phyloP scores from a whole-genome alignment of 2,113 vertebrate species.

The Mesembrinibis cayennensis region DNA sequence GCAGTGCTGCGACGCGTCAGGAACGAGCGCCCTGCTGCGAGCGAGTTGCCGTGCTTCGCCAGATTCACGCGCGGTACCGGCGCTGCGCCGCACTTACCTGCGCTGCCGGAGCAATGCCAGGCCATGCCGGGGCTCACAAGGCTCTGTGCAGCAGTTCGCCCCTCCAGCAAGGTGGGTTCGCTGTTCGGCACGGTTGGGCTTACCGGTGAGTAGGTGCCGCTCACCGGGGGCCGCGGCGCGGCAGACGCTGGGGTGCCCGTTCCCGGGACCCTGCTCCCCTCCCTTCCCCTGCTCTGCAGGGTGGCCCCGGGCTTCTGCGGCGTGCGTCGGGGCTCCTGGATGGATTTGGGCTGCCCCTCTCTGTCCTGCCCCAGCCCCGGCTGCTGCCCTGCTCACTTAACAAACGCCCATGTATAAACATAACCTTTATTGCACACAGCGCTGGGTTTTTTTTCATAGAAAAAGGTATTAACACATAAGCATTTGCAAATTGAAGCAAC shows the following conservation, averaged over 20 bases:
- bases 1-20: fast-evolving
- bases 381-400: neutral
- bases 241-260: fast-evolving
- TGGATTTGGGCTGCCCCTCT: neutral
- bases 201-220: fast-evolving
- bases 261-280: neutral
- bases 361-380: neutral
- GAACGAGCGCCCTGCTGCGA: fast-evolving
- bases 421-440: conserved; percentile 99
- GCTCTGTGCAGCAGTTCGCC: fast-evolving
- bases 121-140: fast-evolving
- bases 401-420: conserved; percentile 86
- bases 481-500: conserved; percentile 97
- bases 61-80: fast-evolving
- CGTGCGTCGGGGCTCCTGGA: fast-evolving
- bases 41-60: fast-evolving
- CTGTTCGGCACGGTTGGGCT: neutral
- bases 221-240: neutral
- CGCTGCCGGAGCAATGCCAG: neutral
- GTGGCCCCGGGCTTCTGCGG: fast-evolving
- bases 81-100: neutral
- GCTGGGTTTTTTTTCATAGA: conserved; percentile 95
- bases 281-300: neutral
- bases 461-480: conserved; percentile 99
- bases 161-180: fast-evolving